Percentiles rank a stretch among this genome's conserved stretches.
Evolutionary conservation across 2,797 vertebrate genomes (phyloP).

Genomic region (Graptemys geographica): DNA sequence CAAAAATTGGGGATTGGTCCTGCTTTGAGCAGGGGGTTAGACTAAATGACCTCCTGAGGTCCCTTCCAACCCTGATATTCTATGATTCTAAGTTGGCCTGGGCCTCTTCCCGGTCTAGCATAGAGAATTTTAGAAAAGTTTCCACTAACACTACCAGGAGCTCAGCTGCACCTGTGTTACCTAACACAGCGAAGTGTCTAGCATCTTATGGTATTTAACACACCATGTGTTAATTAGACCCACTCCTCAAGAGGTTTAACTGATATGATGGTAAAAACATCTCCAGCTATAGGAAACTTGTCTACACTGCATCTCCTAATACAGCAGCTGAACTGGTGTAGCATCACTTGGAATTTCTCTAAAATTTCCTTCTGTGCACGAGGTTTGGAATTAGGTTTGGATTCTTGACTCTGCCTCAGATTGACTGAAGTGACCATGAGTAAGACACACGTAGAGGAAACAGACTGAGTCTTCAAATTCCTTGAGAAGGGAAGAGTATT

Average conservation of each 20-base stretch:
- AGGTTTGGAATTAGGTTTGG: not conserved
- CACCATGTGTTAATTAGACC: not conserved
- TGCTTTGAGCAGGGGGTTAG: too few relatives aligned
- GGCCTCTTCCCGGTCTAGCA: not conserved
- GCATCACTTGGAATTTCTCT: accelerated
- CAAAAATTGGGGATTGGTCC: too few relatives aligned
- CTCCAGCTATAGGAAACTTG: not conserved
- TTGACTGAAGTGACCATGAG: not conserved
- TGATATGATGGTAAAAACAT: not conserved
- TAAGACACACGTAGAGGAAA: accelerated
- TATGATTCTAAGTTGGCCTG: too few relatives aligned
- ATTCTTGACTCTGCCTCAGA: not conserved
- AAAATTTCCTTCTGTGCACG: not conserved
- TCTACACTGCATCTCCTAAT: not conserved
- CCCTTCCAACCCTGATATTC: too few relatives aligned
- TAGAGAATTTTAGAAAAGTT: not conserved
- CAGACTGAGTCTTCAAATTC: not conserved
- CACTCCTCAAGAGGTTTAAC: not conserved
- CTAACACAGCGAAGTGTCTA: not conserved
- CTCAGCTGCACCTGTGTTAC: not conserved
- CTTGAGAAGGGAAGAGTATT: not conserved
- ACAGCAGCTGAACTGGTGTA: not conserved
- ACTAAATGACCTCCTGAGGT: too few relatives aligned
- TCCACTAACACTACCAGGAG: not conserved
- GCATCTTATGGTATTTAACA: not conserved